Base-by-base conservation (phyloP, 1,140 invertebrate species). In the Neodiprion lecontei region DNA sequence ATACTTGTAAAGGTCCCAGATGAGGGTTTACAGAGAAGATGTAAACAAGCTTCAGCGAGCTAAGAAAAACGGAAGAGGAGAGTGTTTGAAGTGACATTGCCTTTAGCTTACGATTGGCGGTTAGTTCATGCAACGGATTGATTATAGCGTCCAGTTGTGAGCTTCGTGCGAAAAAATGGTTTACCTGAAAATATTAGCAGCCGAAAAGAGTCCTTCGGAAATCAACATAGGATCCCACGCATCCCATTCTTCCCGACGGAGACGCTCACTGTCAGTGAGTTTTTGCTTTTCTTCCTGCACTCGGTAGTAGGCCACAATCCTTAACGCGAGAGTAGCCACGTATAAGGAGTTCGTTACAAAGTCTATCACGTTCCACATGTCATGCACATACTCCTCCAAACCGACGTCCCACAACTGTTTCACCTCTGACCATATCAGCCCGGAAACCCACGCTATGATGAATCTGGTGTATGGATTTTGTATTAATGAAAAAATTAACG, bases 281-380 rank as follows among this genome's bases (percentile, higher is more conserved):
- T 84, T 89, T 80, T 94, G 92, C 75, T 92, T 92, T 83, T 92
- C 91, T 69, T 93, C 92, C 89, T 93, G 83, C 11, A 86, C 80
- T 77, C 84, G 82, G 74, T 85, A 94, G 88, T 98, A 98, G 10
- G 97, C 96, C 9, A 99, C 96, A 14, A 98, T 91, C 70, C 98
- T 91, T 47, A 99, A 90, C 3, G 97, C 97, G 48, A 99, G 95
- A 0, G 97, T 99, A 67, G 97, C 97, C 68, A 99, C 96, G 87
- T 99, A 99, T 14, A 99, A 89, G 7, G 97, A 97, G 89, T 99
- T 99, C 21, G 98, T 99, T 72, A 98, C 96, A 88, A 99, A 99
- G 89, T 99, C 98, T 76, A 99, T 95, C 70, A 99, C 97, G 88
- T 99, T 99, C 98, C 98, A 99, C 97, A 99, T 99, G 88, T 99